Percentiles rank a stretch among this genome's conserved stretches.
Evolutionary conservation across 2,888 invertebrate species (phyloP).

Genomic region (Drosophila flavopinicola): DNA sequence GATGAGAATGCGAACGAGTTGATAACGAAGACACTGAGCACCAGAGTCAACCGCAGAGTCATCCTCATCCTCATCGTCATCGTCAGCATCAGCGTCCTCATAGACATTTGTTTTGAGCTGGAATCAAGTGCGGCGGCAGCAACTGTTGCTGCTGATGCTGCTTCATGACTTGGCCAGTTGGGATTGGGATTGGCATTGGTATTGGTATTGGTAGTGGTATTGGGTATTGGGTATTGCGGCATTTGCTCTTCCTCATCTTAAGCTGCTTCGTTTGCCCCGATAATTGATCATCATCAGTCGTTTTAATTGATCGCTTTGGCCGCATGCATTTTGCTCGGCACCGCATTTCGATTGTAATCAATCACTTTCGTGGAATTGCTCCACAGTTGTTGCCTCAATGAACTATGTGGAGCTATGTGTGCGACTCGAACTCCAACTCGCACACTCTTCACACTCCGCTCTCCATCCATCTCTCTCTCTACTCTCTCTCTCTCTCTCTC

Average conservation of each 20-base stretch:
- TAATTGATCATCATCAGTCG: constrained; percentile 79
- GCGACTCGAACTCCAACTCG: constrained; percentile 11
- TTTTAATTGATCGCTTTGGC: constrained; percentile 76
- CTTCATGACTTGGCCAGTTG: constrained; percentile 39
- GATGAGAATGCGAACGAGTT: constrained; percentile 36
- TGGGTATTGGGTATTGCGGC: constrained; percentile 4
- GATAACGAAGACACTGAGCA: constrained; percentile 30
- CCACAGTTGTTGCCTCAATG: constrained; percentile 48
- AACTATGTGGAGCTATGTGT: constrained; percentile 57
- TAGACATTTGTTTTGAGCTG: constrained; percentile 44
- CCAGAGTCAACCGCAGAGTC: constrained; percentile 16
- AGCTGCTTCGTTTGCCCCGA: constrained; percentile 53
- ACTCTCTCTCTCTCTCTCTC: neutral
- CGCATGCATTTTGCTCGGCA: constrained; percentile 42
- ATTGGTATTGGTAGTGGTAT: constrained; percentile 13
- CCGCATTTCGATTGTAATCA: constrained; percentile 75
- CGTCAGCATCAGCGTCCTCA: constrained; percentile 23
- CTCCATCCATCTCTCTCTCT: neutral
- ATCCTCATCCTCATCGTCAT: constrained; percentile 26
- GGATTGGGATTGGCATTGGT: constrained; percentile 22
- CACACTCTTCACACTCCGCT: constrained; percentile 2
- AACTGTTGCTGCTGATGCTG: constrained; percentile 2
- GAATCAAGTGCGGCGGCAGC: constrained; percentile 53
- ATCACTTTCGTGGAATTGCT: constrained; percentile 76
- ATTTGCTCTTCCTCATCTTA: constrained; percentile 17